These are phyloP conservation scores for Drosophila leonis DNA, from an alignment of 2,888 invertebrate genomes.

Conservation along the genomic window DNA sequence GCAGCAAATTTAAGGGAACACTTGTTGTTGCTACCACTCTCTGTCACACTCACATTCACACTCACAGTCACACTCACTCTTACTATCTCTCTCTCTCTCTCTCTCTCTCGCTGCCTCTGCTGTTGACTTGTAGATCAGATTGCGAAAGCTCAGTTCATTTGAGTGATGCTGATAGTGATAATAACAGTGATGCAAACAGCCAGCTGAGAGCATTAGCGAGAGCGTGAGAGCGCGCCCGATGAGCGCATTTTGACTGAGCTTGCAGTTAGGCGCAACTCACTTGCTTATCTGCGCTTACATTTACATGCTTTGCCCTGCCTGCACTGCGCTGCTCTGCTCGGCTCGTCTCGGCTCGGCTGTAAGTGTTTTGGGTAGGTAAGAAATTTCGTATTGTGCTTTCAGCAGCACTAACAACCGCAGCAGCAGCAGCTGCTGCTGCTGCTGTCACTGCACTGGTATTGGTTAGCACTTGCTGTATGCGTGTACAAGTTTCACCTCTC, in stretches of 20 bases:
- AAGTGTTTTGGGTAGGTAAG: slow-evolving; percentile 30
- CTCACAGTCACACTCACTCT: not conserved
- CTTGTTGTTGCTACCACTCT: slow-evolving; percentile 40
- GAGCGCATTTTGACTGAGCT: slow-evolving; percentile 17
- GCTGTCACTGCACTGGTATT: slow-evolving; percentile 12
- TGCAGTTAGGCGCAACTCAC: slow-evolving; percentile 38
- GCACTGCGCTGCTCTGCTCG: not conserved
- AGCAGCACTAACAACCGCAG: too few relatives aligned
- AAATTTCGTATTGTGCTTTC: slow-evolving; percentile 51
- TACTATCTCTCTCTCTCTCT: not conserved
- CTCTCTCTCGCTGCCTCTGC: not conserved
- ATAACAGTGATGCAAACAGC: slow-evolving; percentile 8
- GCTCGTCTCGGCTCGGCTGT: too few relatives aligned
- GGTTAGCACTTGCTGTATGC: slow-evolving; percentile 50
- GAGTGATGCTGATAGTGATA: slow-evolving; percentile 52
- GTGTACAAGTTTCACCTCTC: slow-evolving; percentile 15
- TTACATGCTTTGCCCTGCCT: slow-evolving; percentile 10
- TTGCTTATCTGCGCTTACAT: slow-evolving; percentile 50
- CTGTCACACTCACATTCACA: not conserved
- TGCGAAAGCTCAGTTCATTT: slow-evolving; percentile 51
- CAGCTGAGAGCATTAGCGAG: slow-evolving; percentile 7
- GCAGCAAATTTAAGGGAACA: slow-evolving; percentile 30
- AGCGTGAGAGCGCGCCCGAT: not conserved
- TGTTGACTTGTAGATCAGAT: slow-evolving; percentile 39
- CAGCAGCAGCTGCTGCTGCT: slow-evolving; percentile 18